These are phyloP conservation scores for Panagrolaimus sp. DNA, from an alignment of 1,140 invertebrate genomes.

Conservation along the genomic window DNA sequence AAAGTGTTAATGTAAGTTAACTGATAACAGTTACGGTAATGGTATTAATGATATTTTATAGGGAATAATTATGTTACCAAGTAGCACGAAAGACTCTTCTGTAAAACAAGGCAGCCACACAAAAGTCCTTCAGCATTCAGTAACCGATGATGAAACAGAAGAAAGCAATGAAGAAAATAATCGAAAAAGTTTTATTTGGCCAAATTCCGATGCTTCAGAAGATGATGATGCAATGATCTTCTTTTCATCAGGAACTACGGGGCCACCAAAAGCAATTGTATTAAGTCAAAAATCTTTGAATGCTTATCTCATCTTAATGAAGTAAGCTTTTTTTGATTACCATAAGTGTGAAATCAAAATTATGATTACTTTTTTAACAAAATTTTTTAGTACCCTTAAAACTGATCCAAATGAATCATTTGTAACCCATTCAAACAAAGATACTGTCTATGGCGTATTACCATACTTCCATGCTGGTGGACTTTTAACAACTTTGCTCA, in stretches of 20 bases:
- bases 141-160: neutral
- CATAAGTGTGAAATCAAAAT: too few species aligned
- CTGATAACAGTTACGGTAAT: too few species aligned
- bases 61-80: neutral
- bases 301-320: conserved; percentile 28
- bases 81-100: neutral
- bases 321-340: conserved; percentile 1
- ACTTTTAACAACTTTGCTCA: conserved; percentile 31
- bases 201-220: neutral
- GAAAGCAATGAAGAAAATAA: neutral
- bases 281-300: conserved; percentile 24
- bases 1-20: neutral
- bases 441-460: conserved; percentile 27
- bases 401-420: neutral
- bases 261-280: conserved; percentile 27
- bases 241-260: conserved; percentile 45
- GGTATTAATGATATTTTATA: too few species aligned
- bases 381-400: neutral
- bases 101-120: neutral
- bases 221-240: conserved; percentile 27
- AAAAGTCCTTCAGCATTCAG: neutral
- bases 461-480: conserved; percentile 43
- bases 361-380: neutral
- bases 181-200: conserved; percentile 1
- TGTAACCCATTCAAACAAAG: conserved; percentile 8